Evolutionary conservation across 2,888 invertebrate species (phyloP).

Genomic region (Hyposoter dolosus): DNA sequence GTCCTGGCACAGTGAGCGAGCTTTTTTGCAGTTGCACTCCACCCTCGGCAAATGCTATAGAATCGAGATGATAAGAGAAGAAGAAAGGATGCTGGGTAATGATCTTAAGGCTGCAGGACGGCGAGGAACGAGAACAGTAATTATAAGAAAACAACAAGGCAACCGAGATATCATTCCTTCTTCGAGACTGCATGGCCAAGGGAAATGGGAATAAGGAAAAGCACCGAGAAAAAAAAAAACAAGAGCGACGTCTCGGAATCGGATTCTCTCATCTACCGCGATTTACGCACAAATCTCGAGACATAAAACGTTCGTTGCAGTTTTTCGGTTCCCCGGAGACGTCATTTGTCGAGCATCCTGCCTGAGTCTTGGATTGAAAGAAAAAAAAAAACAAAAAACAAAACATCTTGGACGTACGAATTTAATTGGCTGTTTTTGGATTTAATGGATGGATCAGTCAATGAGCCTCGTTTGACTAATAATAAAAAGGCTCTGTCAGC

Average conservation of each 20-base stretch:
- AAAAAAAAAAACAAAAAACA: background rate
- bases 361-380: background rate
- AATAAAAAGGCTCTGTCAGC: too few species aligned
- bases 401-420: background rate
- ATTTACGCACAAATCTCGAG: conserved; percentile 34
- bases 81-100: too few species aligned
- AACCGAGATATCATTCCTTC: conserved; percentile 4
- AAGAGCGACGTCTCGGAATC: background rate
- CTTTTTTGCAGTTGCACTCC: background rate
- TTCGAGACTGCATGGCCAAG: background rate
- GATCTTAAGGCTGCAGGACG: too few species aligned
- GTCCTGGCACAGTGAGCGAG: background rate
- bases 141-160: conserved; percentile 30
- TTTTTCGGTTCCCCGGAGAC: conserved; percentile 33
- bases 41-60: background rate
- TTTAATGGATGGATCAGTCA: too few species aligned
- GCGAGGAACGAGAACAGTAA: conserved; percentile 12
- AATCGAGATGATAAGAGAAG: background rate
- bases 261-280: conserved; percentile 8
- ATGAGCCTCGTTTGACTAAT: too few species aligned
- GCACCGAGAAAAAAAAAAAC: conserved; percentile 19
- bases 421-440: conserved; percentile 17
- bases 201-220: conserved; percentile 15
- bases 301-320: conserved; percentile 4
- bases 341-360: conserved; percentile 15